Percentiles rank a stretch among this genome's conserved stretches.
Evolutionary conservation across 2,113 vertebrate genomes (phyloP).

Genomic region (Lonchura striata): DNA sequence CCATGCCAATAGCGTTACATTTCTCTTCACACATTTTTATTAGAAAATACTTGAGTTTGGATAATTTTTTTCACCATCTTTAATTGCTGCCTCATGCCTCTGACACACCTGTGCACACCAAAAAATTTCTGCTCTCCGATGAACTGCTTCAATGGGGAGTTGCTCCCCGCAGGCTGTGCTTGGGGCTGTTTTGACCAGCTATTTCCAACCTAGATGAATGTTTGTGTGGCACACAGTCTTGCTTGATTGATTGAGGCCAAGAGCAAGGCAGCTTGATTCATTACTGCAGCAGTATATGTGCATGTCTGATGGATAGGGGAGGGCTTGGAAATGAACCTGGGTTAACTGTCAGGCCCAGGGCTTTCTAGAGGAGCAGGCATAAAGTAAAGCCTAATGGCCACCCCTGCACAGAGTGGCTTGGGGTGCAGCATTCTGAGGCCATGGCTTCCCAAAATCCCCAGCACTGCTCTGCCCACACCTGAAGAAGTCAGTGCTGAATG

Average conservation of each 20-base stretch:
- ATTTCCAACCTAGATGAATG: neutral
- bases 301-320: constrained; percentile 6
- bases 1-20: neutral
- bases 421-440: neutral
- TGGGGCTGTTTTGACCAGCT: neutral
- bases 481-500: neutral
- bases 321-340: neutral
- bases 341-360: neutral
- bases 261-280: constrained; percentile 12
- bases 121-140: neutral
- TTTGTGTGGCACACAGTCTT: neutral
- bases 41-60: neutral
- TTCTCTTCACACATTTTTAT: neutral
- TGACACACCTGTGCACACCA: neutral
- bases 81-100: neutral
- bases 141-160: neutral
- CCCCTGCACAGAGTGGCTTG: neutral
- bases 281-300: neutral
- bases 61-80: neutral
- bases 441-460: neutral
- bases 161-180: neutral
- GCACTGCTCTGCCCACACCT: neutral
- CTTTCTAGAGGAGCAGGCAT: neutral
- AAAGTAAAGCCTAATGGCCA: neutral
- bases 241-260: constrained; percentile 34